Evolutionary conservation across 2,797 vertebrate genomes (phyloP).

Genomic region (Megaceryle alcyon): DNA sequence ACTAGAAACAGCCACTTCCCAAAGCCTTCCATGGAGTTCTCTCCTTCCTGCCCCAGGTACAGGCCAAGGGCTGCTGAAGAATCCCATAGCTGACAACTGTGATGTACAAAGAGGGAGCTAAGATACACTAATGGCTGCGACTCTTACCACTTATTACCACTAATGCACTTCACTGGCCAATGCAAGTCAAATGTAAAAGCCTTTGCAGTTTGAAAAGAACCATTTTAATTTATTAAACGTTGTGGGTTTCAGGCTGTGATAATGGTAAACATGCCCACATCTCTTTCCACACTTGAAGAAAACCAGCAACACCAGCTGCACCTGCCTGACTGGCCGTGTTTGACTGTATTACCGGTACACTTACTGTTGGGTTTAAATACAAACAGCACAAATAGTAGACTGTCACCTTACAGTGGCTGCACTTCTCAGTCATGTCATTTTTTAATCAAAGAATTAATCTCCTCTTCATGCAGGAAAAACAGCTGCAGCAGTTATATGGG

Average conservation of each 20-base stretch:
- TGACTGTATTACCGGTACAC: not conserved
- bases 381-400: not conserved
- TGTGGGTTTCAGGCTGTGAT: not conserved
- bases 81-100: not conserved
- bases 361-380: not conserved
- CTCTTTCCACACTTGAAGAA: not conserved
- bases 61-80: not conserved
- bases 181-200: not conserved
- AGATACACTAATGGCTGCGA: conserved; percentile 27
- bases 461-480: not conserved
- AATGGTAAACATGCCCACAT: not conserved
- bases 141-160: conserved; percentile 57
- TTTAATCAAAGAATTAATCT: not conserved
- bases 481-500: not conserved
- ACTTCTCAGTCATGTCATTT: not conserved
- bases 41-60: not conserved
- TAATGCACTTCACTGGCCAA: conserved; percentile 29
- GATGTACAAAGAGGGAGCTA: conserved; percentile 52
- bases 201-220: not conserved
- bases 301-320: not conserved
- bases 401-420: not conserved
- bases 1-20: not conserved
- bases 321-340: not conserved
- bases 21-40: not conserved
- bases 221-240: not conserved